Evolutionary conservation across 1,140 invertebrate species (phyloP).

Genomic region (Lucilia cuprina): DNA sequence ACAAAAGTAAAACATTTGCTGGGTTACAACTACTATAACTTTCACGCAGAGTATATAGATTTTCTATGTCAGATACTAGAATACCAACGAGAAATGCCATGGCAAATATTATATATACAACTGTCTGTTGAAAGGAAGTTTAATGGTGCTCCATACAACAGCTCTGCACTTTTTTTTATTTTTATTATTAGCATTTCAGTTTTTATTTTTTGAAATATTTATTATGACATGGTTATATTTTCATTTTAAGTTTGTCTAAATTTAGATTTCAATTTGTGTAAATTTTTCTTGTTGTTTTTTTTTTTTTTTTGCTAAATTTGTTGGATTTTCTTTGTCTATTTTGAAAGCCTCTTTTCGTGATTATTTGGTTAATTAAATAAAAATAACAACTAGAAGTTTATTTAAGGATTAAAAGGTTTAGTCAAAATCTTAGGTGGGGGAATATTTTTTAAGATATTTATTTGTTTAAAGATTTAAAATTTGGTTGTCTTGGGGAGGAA

Average conservation of each 20-base stretch:
- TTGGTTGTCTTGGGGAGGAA: too few species aligned
- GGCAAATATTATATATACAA: background rate
- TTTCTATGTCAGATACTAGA: background rate
- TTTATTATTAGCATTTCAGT: background rate
- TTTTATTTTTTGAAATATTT: background rate
- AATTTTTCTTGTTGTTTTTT: background rate
- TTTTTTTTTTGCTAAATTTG: slow-evolving; percentile 5
- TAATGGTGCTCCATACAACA: background rate
- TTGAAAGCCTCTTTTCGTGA: too few species aligned
- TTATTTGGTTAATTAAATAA: too few species aligned
- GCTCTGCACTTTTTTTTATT: background rate
- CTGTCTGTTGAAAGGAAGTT: background rate
- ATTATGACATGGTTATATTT: background rate
- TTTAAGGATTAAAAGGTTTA: too few species aligned
- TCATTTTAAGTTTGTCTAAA: background rate
- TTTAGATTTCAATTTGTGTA: too few species aligned
- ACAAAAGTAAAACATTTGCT: background rate
- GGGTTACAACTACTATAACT: background rate
- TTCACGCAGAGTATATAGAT: background rate
- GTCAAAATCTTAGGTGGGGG: too few species aligned
- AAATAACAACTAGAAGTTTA: too few species aligned
- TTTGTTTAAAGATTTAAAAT: too few species aligned
- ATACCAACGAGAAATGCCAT: too few species aligned
- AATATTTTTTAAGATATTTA: too few species aligned
- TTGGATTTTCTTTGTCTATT: too few species aligned